These are phyloP conservation scores for Prosopocoilus inquinatus DNA, from an alignment of 2,888 invertebrate species.

Conservation along the genomic window DNA sequence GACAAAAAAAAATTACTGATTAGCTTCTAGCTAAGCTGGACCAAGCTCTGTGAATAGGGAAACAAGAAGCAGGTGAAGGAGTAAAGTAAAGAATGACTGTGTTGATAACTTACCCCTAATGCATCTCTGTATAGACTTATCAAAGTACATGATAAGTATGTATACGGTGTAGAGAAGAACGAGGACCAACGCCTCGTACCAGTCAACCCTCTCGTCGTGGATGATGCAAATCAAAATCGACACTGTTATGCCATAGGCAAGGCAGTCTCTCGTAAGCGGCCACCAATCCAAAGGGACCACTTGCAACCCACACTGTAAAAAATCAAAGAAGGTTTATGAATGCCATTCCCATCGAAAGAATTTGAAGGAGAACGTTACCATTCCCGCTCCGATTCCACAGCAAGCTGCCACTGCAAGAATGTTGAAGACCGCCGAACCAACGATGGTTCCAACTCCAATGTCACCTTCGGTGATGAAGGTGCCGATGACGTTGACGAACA, in stretches of 20 bases:
- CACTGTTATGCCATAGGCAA: constrained; percentile 74
- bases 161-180: constrained; percentile 72
- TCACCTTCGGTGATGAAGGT: constrained; percentile 79
- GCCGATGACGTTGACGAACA: constrained; percentile 83
- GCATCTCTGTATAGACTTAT: constrained; percentile 80
- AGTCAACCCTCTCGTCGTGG: constrained; percentile 72
- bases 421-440: constrained; percentile 79
- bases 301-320: constrained; percentile 53
- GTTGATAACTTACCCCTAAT: constrained; percentile 65
- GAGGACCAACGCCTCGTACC: constrained; percentile 76
- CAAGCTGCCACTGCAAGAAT: constrained; percentile 75
- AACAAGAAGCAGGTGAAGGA: neutral
- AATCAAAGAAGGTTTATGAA: constrained; percentile 3
- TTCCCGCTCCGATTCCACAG: constrained; percentile 66
- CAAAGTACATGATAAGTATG: constrained; percentile 65
- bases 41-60: neutral
- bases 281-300: constrained; percentile 73
- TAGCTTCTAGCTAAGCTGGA: neutral
- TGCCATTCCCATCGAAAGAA: neutral
- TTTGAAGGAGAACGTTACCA: constrained; percentile 46
- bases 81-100: neutral
- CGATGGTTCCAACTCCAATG: constrained; percentile 75
- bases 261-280: constrained; percentile 74
- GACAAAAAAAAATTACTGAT: neutral
- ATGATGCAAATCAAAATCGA: constrained; percentile 70